Percentiles rank a stretch among this genome's conserved stretches.
Conservation (phyloP, 2,797 vertebrate genomes). For the Podarcis siculus region DNA sequence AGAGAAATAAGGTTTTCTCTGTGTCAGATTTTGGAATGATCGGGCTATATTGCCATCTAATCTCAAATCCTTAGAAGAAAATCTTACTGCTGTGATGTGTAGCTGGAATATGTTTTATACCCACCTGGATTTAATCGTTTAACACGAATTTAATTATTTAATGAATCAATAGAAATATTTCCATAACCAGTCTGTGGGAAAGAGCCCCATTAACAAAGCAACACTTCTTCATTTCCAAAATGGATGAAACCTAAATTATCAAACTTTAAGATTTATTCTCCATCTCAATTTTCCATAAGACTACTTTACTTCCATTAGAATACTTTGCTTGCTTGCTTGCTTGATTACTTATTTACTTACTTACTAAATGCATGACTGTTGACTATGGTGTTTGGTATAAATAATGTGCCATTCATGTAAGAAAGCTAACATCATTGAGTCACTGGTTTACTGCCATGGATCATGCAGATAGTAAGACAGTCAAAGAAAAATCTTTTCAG, state of each 20-base stretch:
- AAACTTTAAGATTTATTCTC: neutral
- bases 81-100: neutral
- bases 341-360: neutral
- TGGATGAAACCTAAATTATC: slow-evolving; percentile 13
- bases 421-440: slow-evolving; percentile 44
- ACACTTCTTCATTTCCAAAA: slow-evolving; percentile 23
- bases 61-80: slow-evolving; percentile 19
- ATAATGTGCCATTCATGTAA: slow-evolving; percentile 39
- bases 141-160: neutral
- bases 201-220: slow-evolving; percentile 16
- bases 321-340: neutral
- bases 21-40: neutral
- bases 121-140: slow-evolving; percentile 20
- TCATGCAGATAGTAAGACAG: slow-evolving; percentile 65
- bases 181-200: slow-evolving; percentile 26
- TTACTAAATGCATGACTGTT: slow-evolving; percentile 45
- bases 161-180: neutral
- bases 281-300: neutral
- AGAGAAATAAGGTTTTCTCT: slow-evolving; percentile 21
- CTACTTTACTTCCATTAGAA: neutral
- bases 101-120: neutral
- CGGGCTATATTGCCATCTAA: slow-evolving; percentile 16
- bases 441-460: slow-evolving; percentile 58
- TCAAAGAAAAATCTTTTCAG: slow-evolving; percentile 52
- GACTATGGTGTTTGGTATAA: slow-evolving; percentile 57